These are phyloP conservation scores for Takifugu rubripes DNA, from an alignment of 2,797 vertebrate species.

Conservation along the genomic window DNA sequence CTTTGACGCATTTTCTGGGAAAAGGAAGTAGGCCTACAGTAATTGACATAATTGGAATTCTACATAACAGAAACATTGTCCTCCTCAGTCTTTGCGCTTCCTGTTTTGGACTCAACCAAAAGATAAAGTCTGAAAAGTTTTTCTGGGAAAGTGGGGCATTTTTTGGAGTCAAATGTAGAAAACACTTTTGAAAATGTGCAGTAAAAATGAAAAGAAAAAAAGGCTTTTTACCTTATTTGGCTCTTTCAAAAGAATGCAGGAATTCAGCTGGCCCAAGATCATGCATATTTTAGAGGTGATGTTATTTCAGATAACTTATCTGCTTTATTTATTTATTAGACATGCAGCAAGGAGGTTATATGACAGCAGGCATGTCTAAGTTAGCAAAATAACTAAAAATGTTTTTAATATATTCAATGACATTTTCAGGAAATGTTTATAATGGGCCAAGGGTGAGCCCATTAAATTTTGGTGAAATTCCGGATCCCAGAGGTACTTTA, in stretches of 20 bases:
- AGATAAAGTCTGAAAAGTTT: conserved; percentile 38
- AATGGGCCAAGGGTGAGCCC: no score
- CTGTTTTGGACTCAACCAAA: conserved; percentile 62
- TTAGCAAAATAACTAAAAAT: no score
- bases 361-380: no score
- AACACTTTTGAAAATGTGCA: neutral
- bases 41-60: conserved; percentile 47
- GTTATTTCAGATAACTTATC: neutral
- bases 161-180: neutral
- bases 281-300: neutral
- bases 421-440: no score
- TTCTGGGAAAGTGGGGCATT: neutral
- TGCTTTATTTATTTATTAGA: neutral
- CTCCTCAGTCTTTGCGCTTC: conserved; percentile 47
- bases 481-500: no score
- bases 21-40: conserved; percentile 45
- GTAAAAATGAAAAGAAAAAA: neutral
- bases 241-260: conserved; percentile 12
- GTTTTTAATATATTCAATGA: no score
- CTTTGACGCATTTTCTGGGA: conserved; percentile 41
- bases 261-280: neutral
- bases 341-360: no score
- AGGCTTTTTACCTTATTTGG: conserved; percentile 25
- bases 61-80: conserved; percentile 18
- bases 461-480: no score